phyloP scores from a whole-genome alignment of 2,113 vertebrate species.

The Arenaria interpres region DNA sequence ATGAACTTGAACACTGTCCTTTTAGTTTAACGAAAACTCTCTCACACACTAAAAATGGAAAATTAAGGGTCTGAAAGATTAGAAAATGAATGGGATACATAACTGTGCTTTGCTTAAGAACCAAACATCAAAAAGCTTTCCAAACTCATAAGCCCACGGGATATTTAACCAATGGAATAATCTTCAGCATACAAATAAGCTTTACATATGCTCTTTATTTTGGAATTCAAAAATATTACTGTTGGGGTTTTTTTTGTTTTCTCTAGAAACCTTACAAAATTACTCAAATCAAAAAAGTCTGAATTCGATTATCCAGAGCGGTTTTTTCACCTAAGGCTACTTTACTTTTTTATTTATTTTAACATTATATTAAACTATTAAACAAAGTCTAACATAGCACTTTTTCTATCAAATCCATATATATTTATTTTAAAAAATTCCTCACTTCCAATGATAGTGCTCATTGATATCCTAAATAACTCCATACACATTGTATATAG shows the following conservation, averaged over 20 bases:
- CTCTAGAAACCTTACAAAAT: background rate
- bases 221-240: background rate
- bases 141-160: background rate
- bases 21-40: background rate
- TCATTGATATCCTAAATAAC: background rate
- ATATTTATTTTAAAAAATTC: background rate
- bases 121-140: background rate
- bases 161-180: background rate
- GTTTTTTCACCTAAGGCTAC: background rate
- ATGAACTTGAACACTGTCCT: background rate
- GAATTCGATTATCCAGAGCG: background rate
- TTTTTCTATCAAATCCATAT: background rate
- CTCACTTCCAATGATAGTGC: background rate
- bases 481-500: background rate
- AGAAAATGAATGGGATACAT: background rate
- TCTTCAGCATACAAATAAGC: background rate
- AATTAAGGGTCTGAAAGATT: background rate
- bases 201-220: conserved; percentile 1
- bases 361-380: background rate
- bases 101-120: background rate
- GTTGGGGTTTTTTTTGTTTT: background rate
- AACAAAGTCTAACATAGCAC: background rate
- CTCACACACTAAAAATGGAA: background rate
- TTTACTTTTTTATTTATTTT: background rate
- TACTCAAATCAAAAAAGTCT: background rate